Evolutionary conservation across 2,797 vertebrate species (phyloP), one percentile per base, ranked within the genome.

Genomic region (Darevskia nairensis): DNA sequence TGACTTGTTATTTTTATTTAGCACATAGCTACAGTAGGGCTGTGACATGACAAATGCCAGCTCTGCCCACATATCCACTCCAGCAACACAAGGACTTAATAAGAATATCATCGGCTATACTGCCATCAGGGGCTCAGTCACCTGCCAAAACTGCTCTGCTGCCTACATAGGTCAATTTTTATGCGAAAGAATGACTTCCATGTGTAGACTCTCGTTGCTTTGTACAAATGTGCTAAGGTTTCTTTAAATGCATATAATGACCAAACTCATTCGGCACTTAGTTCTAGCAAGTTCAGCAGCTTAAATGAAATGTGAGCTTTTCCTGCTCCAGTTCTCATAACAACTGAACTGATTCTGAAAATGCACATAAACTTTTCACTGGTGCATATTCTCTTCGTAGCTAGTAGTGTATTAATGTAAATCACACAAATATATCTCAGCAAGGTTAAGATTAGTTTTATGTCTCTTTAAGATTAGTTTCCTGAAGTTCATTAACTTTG

Each of bases 321-420:
- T 76, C 39, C 77, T 88, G 82, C 66, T 32, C 50, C 19, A 69
- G 35, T 35, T 72, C 4, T 7, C 32, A 25, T 8, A 4, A 8
- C 17, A 3, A 87, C 23, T 89, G 23, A 55, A 78, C 19, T n/a
- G 19, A n/a, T 41, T 89, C 77, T 86, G 59, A 83, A 77, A 50
- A 21, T 4, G 68, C 8, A 27, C 76, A 41, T 4, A 69, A n/a
- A 72, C 27, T 77, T 90, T 46, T 84, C 27, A 71, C 82, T 79
- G 29, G 13, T 46, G 35, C 46, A 15, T 25, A 59, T 86, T 86
- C 6, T 89, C 21, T 80, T 89, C 15, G 4, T 66, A 2, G 21
- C 0, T 85, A 79, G 75, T 68, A 88, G 86, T 23, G 2, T 76
- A 27, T 35, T 80, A 32, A 76, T 82, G 50, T 84, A 17, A 89